Conservation (phyloP, 2,113 vertebrate species). For the Hydropotes inermis region DNA sequence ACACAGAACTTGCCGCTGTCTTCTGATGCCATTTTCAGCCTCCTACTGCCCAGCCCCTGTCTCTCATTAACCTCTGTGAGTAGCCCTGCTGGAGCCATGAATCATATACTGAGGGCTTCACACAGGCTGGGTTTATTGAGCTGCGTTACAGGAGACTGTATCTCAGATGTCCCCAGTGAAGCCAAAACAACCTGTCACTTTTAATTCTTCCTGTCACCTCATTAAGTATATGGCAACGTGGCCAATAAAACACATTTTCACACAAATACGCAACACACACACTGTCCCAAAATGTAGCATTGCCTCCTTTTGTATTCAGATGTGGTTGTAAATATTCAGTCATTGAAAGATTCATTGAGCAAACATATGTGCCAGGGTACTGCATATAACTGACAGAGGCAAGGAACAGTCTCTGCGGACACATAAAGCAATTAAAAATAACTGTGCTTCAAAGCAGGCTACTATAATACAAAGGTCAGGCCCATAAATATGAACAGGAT, state of each 20-base stretch:
- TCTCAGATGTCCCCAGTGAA: constrained; percentile 74
- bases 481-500: constrained; percentile 77
- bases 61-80: constrained; percentile 46
- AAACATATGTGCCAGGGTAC: constrained; percentile 75
- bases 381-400: constrained; percentile 74
- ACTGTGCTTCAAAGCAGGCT: constrained; percentile 75
- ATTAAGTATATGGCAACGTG: constrained; percentile 74
- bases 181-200: constrained; percentile 82
- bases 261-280: background rate
- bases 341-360: constrained; percentile 78
- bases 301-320: constrained; percentile 60
- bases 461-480: constrained; percentile 77
- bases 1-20: background rate
- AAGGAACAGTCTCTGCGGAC: constrained; percentile 72
- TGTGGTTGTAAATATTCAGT: constrained; percentile 72
- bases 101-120: constrained; percentile 71
- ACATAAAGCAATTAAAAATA: constrained; percentile 83
- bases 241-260: constrained; percentile 66
- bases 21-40: background rate
- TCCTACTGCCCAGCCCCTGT: background rate
- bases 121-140: constrained; percentile 77
- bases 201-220: constrained; percentile 85
- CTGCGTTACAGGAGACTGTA: constrained; percentile 72
- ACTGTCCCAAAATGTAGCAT: constrained; percentile 40
- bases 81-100: constrained; percentile 57